A percentile compares a stretch with the other conserved stretches of the same genome.
phyloP scores from a whole-genome alignment of 2,113 vertebrate species.

The Morone saxatilis region DNA sequence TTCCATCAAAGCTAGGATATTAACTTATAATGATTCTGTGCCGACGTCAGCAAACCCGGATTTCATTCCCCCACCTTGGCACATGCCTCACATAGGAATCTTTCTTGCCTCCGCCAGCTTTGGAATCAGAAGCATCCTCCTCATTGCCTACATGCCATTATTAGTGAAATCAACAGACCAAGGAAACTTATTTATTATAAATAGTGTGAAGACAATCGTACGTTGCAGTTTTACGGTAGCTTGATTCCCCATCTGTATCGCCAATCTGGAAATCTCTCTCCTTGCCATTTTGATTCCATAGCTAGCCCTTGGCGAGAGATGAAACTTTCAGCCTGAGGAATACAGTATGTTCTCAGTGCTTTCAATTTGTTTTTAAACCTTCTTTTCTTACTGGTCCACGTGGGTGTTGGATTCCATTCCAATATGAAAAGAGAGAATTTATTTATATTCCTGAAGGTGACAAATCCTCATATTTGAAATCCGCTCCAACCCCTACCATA shows the following conservation, averaged over 20 bases:
- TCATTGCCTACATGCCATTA: no score
- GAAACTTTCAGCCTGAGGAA: background rate
- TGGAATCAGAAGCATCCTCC: conserved; percentile 49
- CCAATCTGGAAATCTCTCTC: conserved; percentile 20
- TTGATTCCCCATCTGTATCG: conserved; percentile 20
- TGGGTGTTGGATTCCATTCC: background rate
- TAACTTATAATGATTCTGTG: conserved; percentile 45
- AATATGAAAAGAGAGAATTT: background rate
- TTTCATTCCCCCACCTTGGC: conserved; percentile 68
- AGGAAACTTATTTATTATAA: conserved; percentile 51
- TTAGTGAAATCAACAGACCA: no score
- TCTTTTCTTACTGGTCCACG: background rate
- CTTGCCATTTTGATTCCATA: conserved; percentile 1
- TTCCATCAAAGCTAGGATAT: background rate
- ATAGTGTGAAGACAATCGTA: conserved; percentile 44
- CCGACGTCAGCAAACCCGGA: conserved; percentile 67
- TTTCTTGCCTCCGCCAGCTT: conserved; percentile 35
- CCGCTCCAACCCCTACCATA: accelerated
- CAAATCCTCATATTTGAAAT: background rate
- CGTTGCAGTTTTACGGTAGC: conserved; percentile 24
- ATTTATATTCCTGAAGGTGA: background rate
- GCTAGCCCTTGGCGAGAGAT: background rate
- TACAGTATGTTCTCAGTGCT: background rate
- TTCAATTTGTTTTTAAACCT: background rate
- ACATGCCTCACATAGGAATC: conserved; percentile 34